phyloP scores from a whole-genome alignment of 2,797 vertebrate genomes.

The Cryptoprocta ferox region DNA sequence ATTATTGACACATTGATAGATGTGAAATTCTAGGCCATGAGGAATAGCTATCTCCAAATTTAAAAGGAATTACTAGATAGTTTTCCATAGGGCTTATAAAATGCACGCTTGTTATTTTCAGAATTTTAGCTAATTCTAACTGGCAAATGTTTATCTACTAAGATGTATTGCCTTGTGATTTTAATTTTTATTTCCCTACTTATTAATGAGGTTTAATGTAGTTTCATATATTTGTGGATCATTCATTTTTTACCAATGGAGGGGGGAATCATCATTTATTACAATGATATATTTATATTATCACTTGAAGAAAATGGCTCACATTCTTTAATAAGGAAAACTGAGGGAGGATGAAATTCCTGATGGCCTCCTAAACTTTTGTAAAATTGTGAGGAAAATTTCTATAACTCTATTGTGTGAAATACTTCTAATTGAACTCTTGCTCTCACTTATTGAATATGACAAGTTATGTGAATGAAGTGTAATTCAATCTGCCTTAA shows the following conservation, averaged over 20 bases:
- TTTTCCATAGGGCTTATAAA: background rate
- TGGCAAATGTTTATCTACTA: background rate
- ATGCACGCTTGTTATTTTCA: background rate
- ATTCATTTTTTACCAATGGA: background rate
- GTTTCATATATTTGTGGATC: background rate
- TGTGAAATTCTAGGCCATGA: background rate
- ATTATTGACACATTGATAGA: background rate
- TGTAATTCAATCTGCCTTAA: constrained; percentile 65
- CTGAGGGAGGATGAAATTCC: constrained; percentile 66
- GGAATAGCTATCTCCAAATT: background rate
- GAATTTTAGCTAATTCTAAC: background rate
- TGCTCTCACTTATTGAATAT: constrained; percentile 62
- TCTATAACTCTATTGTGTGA: constrained; percentile 44
- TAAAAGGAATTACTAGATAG: background rate
- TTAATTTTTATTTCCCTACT: background rate
- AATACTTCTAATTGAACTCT: constrained; percentile 57
- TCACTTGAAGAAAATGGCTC: constrained; percentile 54
- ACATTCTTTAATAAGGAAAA: constrained; percentile 73
- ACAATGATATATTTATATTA: background rate
- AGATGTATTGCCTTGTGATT: background rate
- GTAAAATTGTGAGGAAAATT: constrained; percentile 66
- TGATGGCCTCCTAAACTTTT: constrained; percentile 60
- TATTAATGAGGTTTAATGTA: background rate
- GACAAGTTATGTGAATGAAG: constrained; percentile 60
- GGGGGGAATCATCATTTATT: background rate